Conservation (phyloP, 2,888 invertebrate genomes). For the Amiota mariae region DNA sequence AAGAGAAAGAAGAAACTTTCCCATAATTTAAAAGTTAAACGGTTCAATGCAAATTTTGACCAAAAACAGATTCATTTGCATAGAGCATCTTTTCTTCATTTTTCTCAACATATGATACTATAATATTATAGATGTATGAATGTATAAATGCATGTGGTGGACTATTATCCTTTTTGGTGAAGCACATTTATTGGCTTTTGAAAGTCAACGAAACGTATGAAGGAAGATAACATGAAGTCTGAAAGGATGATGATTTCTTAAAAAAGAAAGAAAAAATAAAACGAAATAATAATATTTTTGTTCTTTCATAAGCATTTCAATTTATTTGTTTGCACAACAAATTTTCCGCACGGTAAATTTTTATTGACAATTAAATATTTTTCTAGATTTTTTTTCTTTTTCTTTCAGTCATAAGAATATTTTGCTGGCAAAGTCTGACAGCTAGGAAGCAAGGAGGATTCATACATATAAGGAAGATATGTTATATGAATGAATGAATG, state of each 20-base stretch:
- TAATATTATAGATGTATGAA: too few relatives aligned
- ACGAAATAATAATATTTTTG: constrained; percentile 1
- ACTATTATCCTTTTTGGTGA: constrained; percentile 4
- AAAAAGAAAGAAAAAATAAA: too few relatives aligned
- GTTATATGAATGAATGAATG: constrained; percentile 42
- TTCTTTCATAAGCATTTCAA: constrained; percentile 49
- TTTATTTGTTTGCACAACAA: constrained; percentile 71
- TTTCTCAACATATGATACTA: not conserved
- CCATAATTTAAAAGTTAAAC: constrained; percentile 44
- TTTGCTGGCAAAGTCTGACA: too few relatives aligned
- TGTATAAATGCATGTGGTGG: not conserved
- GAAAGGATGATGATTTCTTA: constrained; percentile 5
- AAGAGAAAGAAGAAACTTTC: constrained; percentile 42
- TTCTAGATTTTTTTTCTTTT: not conserved
- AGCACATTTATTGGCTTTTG: constrained; percentile 35
- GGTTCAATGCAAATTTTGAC: constrained; percentile 31
- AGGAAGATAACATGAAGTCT: constrained; percentile 35
- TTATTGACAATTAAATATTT: constrained; percentile 69
- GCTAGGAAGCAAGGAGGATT: not conserved
- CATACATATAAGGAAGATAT: not conserved
- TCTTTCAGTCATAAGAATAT: constrained; percentile 17
- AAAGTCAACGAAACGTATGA: constrained; percentile 41
- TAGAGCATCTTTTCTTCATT: constrained; percentile 26
- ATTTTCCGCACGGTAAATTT: constrained; percentile 72
- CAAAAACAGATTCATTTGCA: constrained; percentile 10